These are phyloP conservation scores for Apodemia zela DNA, from an alignment of 2,888 invertebrate genomes.

Conservation along the genomic window DNA sequence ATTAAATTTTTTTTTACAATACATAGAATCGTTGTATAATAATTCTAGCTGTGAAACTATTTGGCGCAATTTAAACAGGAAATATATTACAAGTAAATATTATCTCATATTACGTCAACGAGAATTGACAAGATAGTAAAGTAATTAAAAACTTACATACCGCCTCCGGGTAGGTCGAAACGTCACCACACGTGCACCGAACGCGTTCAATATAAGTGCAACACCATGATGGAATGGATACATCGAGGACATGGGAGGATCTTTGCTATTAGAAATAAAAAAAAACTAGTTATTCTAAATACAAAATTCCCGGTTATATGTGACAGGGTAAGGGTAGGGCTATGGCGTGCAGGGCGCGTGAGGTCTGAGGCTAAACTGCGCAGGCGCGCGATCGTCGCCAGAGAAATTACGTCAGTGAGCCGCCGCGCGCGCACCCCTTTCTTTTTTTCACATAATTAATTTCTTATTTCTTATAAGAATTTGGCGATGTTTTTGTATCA, in stretches of 20 bases:
- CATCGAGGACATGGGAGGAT: not conserved
- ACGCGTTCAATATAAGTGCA: constrained; percentile 31
- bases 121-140: constrained; percentile 25
- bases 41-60: no score
- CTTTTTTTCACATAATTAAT: constrained; percentile 73
- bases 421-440: constrained; percentile 69
- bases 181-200: constrained; percentile 55
- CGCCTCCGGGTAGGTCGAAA: constrained; percentile 54
- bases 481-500: constrained; percentile 54
- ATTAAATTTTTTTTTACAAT: not conserved
- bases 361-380: constrained; percentile 62
- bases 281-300: constrained; percentile 9
- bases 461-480: constrained; percentile 59
- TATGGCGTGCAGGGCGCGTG: constrained; percentile 61
- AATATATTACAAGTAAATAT: no score
- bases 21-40: no score
- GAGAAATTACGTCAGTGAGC: constrained; percentile 67
- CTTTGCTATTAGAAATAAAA: constrained; percentile 6
- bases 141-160: constrained; percentile 49
- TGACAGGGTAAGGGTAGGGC: constrained; percentile 20
- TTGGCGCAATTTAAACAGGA: no score
- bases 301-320: constrained; percentile 4
- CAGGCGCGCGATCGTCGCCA: constrained; percentile 43
- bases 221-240: constrained; percentile 25
- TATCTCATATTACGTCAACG: no score